These are phyloP conservation scores for Alectura lathami DNA, from an alignment of 2,113 vertebrate species.

Conservation along the genomic window DNA sequence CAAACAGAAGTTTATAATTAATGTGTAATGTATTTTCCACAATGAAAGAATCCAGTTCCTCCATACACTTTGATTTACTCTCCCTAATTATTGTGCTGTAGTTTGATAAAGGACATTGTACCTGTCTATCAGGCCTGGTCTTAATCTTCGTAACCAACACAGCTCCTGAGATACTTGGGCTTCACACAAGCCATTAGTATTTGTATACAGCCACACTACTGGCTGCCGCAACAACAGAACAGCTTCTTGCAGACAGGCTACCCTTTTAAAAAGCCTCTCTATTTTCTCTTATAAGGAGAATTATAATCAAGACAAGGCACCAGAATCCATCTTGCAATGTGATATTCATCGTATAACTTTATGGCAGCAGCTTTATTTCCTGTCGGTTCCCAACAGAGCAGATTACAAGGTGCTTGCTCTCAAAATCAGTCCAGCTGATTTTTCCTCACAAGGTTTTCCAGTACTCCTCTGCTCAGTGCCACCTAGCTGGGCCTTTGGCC, in stretches of 20 bases:
- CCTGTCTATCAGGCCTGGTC: background rate
- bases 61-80: background rate
- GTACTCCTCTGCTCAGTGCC: fast-evolving
- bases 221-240: background rate
- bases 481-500: background rate
- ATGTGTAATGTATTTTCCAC: background rate
- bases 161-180: background rate
- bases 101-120: slow-evolving; percentile 21
- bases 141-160: background rate
- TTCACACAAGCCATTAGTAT: background rate
- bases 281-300: background rate
- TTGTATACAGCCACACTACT: background rate
- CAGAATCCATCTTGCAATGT: background rate
- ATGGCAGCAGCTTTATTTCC: background rate
- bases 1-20: background rate
- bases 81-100: background rate
- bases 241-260: background rate
- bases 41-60: background rate
- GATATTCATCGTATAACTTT: background rate
- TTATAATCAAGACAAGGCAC: background rate
- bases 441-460: background rate
- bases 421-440: background rate
- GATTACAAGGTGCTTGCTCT: background rate
- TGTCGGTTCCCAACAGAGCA: background rate
- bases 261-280: background rate